Evolutionary conservation across 2,888 invertebrate genomes (phyloP).

Genomic region (Minunthozetes semirufus): DNA sequence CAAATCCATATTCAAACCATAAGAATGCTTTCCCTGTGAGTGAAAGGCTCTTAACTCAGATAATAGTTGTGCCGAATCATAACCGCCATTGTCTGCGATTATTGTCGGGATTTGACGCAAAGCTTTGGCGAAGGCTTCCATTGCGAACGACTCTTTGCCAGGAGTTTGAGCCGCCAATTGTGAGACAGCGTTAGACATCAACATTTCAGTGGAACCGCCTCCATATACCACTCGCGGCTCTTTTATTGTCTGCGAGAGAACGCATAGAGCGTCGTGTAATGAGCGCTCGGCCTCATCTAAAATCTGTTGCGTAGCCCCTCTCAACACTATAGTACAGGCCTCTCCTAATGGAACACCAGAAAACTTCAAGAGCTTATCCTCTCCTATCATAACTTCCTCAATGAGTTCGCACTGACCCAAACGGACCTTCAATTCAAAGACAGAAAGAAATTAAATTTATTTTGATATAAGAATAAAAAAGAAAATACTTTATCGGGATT

Average conservation of each 20-base stretch:
- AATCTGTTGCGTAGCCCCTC: conserved; percentile 96
- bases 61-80: conserved; percentile 89
- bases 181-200: conserved; percentile 90
- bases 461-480: conserved; percentile 39
- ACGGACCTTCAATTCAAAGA: conserved; percentile 59
- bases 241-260: conserved; percentile 86
- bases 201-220: conserved; percentile 87
- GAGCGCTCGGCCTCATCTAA: conserved; percentile 98
- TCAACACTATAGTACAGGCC: conserved; percentile 92
- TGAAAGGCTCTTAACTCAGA: conserved; percentile 87
- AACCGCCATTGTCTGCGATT: conserved; percentile 97
- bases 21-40: conserved; percentile 66
- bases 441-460: no score
- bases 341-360: conserved; percentile 89
- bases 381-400: conserved; percentile 97
- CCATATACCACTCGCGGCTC: conserved; percentile 86
- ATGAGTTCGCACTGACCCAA: conserved; percentile 90
- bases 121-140: conserved; percentile 88
- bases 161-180: conserved; percentile 75
- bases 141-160: conserved; percentile 95
- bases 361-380: conserved; percentile 88
- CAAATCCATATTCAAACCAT: conserved; percentile 81
- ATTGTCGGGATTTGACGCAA: conserved; percentile 72
- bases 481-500: conserved; percentile 60
- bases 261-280: conserved; percentile 95